Evolutionary conservation across 2,888 invertebrate genomes (phyloP), one percentile per base, ranked within the genome.

Genomic region (Bimastos eiseni): DNA sequence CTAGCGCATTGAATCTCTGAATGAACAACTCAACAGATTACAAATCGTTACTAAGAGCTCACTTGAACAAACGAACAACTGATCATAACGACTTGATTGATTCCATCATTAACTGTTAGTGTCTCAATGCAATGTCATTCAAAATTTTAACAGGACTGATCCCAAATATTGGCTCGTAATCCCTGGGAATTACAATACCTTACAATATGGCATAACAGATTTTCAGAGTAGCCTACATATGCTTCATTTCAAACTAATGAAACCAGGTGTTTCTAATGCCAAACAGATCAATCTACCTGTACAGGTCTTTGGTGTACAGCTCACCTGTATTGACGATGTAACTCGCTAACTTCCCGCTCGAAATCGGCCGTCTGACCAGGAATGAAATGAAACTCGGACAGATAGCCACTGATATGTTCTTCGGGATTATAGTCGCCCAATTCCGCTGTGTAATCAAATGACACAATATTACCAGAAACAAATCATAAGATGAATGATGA

Each of bases 401-500:
- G 90, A 97, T 97, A 86, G 34, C 86, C 86, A 91, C 95, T 95
- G 90, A 96, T 97, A 96, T 98, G 97, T 95, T 98, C 98, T 44
- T 97, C 97, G 15, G 97, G 96, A 95, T 97, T 97, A 95, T 97
- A 99, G 95, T 99, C 99, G 55, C 99, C 99, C 93, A 99, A 96
- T 96, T 99, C 99, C 93, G 96, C 96, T 96, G 89, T 36, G 24
- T 19, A 37, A 86, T 24, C 86, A 70, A 15, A 70, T 70, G 8
- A n/a, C 30, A 70, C n/a, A n/a, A 70, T n/a, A 70, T 13, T n/a
- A n/a, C 70, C 24, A 24, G 5, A 19, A 49, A 6, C 41, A 15
- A 38, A 38, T 38, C 38, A 38, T 38, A 38, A 38, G 38, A 41
- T 17, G 17, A 41, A 8, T 8, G 38, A 8, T 41, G 15, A 41